A percentile compares a stretch with the other conserved stretches of the same genome.
These are phyloP conservation scores for Callosobruchus maculatus DNA, from an alignment of 2,888 invertebrate genomes.

Conservation along the genomic window DNA sequence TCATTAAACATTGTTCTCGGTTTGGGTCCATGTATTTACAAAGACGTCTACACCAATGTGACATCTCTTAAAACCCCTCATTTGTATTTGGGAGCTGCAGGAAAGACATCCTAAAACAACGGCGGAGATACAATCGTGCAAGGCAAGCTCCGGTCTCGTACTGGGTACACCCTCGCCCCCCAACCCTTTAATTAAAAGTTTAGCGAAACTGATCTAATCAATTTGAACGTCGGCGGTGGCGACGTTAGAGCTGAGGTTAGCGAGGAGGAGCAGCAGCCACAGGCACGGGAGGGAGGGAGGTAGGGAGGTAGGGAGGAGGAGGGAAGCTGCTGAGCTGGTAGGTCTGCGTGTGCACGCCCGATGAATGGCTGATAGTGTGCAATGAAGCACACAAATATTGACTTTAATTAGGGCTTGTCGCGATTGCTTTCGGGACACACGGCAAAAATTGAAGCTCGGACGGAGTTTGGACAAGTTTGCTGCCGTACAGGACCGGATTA, in stretches of 20 bases:
- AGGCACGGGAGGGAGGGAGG: too few species aligned
- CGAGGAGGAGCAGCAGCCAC: background rate
- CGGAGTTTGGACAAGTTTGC: background rate
- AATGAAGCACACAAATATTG: conserved; percentile 37
- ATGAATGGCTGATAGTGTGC: conserved; percentile 29
- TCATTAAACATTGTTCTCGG: too few species aligned
- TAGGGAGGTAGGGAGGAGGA: too few species aligned
- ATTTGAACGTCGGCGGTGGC: background rate
- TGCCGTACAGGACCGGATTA: too few species aligned
- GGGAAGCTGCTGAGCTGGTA: conserved; percentile 26
- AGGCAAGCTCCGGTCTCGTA: background rate
- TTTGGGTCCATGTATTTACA: too few species aligned
- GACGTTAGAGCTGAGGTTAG: background rate
- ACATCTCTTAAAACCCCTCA: too few species aligned
- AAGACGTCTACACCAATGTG: too few species aligned
- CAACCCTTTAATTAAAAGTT: background rate
- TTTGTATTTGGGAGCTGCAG: too few species aligned
- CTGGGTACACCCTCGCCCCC: background rate
- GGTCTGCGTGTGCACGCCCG: conserved; percentile 11
- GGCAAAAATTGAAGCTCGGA: background rate
- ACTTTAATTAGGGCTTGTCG: conserved; percentile 35
- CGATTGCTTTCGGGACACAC: background rate
- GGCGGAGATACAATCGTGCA: background rate
- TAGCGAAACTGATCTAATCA: background rate
- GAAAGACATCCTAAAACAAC: background rate